Evolutionary conservation across 2,113 vertebrate species (phyloP), one percentile per base, ranked within the genome.

Genomic region (Varanus salvator): DNA sequence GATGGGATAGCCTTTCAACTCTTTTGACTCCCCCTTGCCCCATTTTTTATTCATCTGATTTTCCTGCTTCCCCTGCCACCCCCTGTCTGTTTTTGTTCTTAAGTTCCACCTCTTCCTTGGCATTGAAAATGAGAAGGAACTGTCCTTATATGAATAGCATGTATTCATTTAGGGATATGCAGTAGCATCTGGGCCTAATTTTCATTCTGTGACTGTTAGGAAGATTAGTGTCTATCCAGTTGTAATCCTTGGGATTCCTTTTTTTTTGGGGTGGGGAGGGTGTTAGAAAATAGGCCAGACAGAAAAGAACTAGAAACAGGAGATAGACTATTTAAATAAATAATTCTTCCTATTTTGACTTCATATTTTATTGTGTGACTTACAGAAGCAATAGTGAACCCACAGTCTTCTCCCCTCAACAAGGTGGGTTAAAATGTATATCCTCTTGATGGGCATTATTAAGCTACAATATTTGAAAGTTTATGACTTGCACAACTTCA

Each of bases 1-100:
- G 38, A n/a, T 50, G 83, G 87, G 93, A 88, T 89, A 92, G 87
- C 21, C 87, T 89, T 84, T 86, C 84, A 93, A 76, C 75, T 85
- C 21, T 23, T 0, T 34, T 31, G 9, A 44, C 8, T 21, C 27
- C 66, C 44, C 90, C 91, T 44, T 86, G 66, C 85, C 80, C 88
- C 85, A 92, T 3, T 74, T 87, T 85, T 92, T 93, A 92, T 76
- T 92, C 57, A 81, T 88, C 66, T 57, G 38, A 31, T 69, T 92
- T 60, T 75, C 48, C 48, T 1, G 0, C 78, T 87, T 80, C 1
- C 78, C 27, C 52, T 69, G 81, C 57, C 81, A 23, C 29, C 25
- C 66, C 83, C 19, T 21, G 29, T 48, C 69, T 74, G 48, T 83
- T 80, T 87, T 34, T 52, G 34, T 1, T 60, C 72, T 88, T 34